Evolutionary conservation across 2,797 vertebrate genomes (phyloP).

Genomic region (Lacerta viridis): DNA sequence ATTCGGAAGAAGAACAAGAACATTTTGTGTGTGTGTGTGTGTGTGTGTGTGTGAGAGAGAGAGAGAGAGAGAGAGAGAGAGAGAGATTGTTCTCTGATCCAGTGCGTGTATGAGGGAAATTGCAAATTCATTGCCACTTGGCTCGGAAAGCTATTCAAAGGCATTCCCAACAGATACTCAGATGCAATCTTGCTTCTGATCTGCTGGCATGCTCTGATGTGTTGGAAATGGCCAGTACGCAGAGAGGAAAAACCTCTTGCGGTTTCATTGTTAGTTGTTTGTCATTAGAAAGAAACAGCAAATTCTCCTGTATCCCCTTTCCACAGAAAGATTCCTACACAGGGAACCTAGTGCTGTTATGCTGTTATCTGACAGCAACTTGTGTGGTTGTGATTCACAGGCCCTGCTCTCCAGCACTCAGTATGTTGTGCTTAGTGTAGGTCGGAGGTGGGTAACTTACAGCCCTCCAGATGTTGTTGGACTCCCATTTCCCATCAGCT

Average conservation of each 20-base stretch:
- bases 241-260: neutral
- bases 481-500: neutral
- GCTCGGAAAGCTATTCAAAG: neutral
- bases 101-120: neutral
- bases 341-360: neutral
- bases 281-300: slow-evolving; percentile 21
- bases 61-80: neutral
- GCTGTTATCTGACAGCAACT: slow-evolving; percentile 24
- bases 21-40: too few species aligned
- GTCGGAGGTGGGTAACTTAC: neutral
- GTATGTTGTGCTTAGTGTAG: neutral
- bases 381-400: slow-evolving; percentile 12
- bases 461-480: neutral
- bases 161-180: neutral
- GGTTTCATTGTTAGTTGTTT: neutral
- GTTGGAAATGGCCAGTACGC: neutral
- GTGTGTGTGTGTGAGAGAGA: neutral
- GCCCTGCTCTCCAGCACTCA: neutral
- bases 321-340: neutral
- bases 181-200: neutral
- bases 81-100: neutral
- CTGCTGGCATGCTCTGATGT: neutral
- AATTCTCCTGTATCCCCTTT: neutral
- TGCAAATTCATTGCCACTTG: neutral
- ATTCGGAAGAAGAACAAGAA: too few species aligned